These are phyloP conservation scores for Coelinius sp. DNA, from an alignment of 2,888 invertebrate species.

Conservation along the genomic window DNA sequence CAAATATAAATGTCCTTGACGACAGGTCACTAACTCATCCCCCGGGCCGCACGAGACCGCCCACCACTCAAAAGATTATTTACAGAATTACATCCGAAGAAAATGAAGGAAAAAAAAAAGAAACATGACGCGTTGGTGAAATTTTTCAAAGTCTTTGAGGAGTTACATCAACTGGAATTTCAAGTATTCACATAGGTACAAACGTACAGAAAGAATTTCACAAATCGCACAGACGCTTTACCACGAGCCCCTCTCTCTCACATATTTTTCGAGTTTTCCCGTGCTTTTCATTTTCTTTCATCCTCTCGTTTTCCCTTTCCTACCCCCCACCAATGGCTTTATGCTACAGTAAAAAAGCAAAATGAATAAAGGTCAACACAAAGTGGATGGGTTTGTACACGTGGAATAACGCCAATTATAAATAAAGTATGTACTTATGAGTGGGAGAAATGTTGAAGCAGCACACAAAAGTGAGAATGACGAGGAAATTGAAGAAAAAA, in stretches of 20 bases:
- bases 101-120: not conserved
- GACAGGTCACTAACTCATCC: constrained; percentile 14
- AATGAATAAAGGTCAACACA: constrained; percentile 17
- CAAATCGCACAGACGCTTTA: constrained; percentile 39
- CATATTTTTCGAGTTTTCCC: constrained; percentile 50
- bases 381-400: constrained; percentile 8
- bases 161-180: not conserved
- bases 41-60: not conserved
- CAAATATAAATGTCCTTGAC: constrained; percentile 15
- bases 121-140: not conserved
- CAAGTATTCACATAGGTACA: constrained; percentile 11
- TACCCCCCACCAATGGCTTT: not conserved
- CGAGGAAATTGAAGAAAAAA: not conserved
- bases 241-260: not conserved
- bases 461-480: not conserved
- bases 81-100: not conserved
- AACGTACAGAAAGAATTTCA: constrained; percentile 34
- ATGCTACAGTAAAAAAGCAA: constrained; percentile 3
- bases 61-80: not conserved
- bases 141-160: not conserved
- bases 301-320: constrained; percentile 2
- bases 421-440: constrained; percentile 16
- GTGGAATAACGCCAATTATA: constrained; percentile 26
- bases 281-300: constrained; percentile 36
- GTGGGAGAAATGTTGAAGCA: not conserved